Conservation (phyloP, 2,113 vertebrate species). For the Dascyllus trimaculatus region DNA sequence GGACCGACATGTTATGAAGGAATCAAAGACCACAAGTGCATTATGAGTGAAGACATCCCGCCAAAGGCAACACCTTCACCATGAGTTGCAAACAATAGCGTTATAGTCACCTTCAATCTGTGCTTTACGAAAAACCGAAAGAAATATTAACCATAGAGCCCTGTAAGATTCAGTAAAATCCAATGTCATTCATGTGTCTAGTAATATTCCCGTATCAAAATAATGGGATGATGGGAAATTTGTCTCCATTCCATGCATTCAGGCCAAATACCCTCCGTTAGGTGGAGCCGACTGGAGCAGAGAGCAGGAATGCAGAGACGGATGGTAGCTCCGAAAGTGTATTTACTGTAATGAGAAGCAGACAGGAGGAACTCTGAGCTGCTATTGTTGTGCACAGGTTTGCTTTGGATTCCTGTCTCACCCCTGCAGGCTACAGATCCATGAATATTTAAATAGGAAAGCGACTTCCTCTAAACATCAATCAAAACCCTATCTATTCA, state of each 20-base stretch:
- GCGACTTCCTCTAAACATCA: constrained; percentile 83
- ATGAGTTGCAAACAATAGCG: constrained; percentile 41
- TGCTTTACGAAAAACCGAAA: constrained; percentile 6
- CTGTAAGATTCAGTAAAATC: constrained; percentile 1
- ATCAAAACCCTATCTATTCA: constrained; percentile 82
- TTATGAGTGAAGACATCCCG: constrained; percentile 49
- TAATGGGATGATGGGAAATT: constrained; percentile 45
- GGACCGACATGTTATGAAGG: constrained; percentile 38
- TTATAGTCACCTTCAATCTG: constrained; percentile 47
- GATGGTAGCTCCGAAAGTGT: constrained; percentile 63
- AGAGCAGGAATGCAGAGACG: constrained; percentile 61
- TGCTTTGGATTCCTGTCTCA: constrained; percentile 72
- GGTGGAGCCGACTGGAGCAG: constrained; percentile 43
- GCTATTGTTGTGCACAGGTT: constrained; percentile 79
- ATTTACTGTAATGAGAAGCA: constrained; percentile 82
- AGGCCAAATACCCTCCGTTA: constrained; percentile 45
- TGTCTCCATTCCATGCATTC: constrained; percentile 43
- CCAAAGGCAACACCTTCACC: constrained; percentile 75
- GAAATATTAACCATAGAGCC: background rate
- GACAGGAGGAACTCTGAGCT: constrained; percentile 69
- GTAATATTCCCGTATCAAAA: constrained; percentile 56
- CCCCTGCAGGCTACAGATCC: constrained; percentile 75
- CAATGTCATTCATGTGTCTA: constrained; percentile 11
- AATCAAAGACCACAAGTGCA: constrained; percentile 45
- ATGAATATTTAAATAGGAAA: constrained; percentile 85